Conservation (phyloP, 1,140 invertebrate species). For the Melanaphis sacchari region DNA sequence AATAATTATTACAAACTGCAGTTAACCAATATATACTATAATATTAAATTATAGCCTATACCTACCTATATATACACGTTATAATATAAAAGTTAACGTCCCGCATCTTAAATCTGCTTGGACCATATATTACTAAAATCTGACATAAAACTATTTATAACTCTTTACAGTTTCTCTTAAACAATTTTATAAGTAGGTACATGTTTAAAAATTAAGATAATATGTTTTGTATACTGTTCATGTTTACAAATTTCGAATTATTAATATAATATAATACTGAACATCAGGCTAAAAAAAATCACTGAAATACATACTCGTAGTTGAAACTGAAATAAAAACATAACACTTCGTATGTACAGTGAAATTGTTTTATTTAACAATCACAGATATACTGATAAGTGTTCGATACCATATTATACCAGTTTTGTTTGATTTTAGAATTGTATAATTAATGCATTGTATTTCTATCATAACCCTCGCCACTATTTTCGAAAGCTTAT, state of each 20-base stretch:
- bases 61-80: background rate
- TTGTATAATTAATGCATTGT: background rate
- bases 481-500: background rate
- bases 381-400: background rate
- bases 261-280: background rate
- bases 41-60: background rate
- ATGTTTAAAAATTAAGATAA: too few species aligned
- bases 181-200: background rate
- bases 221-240: background rate
- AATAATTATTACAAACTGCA: constrained; percentile 1
- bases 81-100: background rate
- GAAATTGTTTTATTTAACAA: background rate
- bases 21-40: background rate
- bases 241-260: background rate
- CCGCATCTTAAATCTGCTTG: background rate
- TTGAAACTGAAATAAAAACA: background rate
- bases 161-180: background rate
- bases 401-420: background rate
- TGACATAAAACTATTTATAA: too few species aligned
- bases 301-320: background rate
- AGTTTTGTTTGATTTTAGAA: background rate
- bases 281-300: background rate
- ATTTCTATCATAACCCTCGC: background rate
- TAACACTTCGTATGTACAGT: background rate
- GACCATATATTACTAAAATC: background rate